Evolutionary conservation across 2,113 vertebrate species (phyloP).

Genomic region (Gorsachius goisagi): DNA sequence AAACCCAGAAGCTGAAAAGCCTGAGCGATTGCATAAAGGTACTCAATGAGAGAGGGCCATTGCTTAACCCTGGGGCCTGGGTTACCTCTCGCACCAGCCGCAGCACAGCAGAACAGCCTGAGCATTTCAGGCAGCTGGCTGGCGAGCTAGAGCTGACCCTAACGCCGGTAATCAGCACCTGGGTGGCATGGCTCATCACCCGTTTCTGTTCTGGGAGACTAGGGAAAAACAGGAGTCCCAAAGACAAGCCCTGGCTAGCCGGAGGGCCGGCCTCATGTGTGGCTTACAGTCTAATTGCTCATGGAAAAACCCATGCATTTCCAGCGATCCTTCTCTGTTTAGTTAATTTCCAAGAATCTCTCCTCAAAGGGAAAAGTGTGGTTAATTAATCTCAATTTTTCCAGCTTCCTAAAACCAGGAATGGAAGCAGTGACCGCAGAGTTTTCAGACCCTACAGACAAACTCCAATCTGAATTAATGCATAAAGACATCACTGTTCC

Average conservation of each 20-base stretch:
- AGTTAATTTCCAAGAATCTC: background rate
- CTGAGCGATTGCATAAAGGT: background rate
- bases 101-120: background rate
- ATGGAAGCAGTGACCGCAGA: background rate
- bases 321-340: background rate
- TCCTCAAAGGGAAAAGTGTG: background rate
- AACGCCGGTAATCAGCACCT: background rate
- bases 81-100: background rate
- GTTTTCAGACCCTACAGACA: background rate
- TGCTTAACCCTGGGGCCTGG: background rate
- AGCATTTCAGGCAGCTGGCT: background rate
- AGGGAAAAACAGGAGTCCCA: background rate
- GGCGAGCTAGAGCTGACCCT: background rate
- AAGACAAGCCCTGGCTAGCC: background rate
- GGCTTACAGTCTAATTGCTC: background rate
- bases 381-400: constrained; percentile 2
- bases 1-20: background rate
- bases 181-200: background rate
- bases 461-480: background rate
- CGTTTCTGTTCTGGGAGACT: background rate
- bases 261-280: background rate
- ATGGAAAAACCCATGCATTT: background rate
- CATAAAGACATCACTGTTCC: background rate
- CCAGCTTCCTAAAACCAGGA: background rate
- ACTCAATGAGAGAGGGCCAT: background rate